Conservation (phyloP, 2,888 invertebrate genomes). For the Biston stratarius region DNA sequence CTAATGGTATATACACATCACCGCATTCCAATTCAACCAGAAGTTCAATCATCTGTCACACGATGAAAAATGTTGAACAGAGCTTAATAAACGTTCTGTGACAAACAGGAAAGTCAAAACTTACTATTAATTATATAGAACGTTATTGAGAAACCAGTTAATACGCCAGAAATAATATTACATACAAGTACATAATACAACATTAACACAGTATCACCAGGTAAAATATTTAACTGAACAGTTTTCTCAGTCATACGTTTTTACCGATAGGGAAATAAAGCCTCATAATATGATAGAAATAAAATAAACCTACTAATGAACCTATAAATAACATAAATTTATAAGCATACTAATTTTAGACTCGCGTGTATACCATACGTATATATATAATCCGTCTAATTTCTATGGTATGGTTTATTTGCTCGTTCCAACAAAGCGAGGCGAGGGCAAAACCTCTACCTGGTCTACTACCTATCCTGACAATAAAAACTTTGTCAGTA, state of each 20-base stretch:
- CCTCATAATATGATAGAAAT: not conserved
- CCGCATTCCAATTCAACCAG: not conserved
- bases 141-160: too few relatives aligned
- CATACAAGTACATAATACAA: too few relatives aligned
- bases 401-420: slow-evolving; percentile 59
- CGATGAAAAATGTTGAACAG: not conserved
- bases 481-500: slow-evolving; percentile 75
- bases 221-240: too few relatives aligned
- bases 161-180: too few relatives aligned
- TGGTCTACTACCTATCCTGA: slow-evolving; percentile 60
- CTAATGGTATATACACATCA: not conserved
- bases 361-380: slow-evolving; percentile 57
- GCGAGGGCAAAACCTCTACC: slow-evolving; percentile 79
- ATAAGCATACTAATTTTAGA: slow-evolving; percentile 60
- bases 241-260: too few relatives aligned
- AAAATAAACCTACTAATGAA: not conserved
- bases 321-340: slow-evolving; percentile 10
- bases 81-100: not conserved
- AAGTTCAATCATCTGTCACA: not conserved
- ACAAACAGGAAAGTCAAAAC: not conserved
- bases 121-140: not conserved
- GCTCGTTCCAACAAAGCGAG: slow-evolving; percentile 58
- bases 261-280: not conserved
- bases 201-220: too few relatives aligned
- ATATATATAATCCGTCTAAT: too few relatives aligned